These are phyloP conservation scores for Trissolcus japonicus DNA, from an alignment of 2,888 invertebrate species.

Conservation along the genomic window DNA sequence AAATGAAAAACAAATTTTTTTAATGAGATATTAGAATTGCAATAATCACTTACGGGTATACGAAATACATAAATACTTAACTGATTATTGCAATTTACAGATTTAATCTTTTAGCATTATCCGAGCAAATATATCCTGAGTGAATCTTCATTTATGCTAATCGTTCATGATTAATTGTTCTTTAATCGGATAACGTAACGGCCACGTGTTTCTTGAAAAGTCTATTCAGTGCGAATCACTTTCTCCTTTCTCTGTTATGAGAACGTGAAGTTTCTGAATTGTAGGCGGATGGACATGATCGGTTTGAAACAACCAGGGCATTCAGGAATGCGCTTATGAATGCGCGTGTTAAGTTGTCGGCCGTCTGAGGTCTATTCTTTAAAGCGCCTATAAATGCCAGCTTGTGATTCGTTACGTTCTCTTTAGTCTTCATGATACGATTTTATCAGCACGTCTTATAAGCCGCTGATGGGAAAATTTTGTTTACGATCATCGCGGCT, in stretches of 20 bases:
- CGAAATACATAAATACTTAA: too few relatives aligned
- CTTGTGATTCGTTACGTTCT: slow-evolving; percentile 30
- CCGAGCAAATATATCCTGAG: not conserved
- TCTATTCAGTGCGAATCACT: slow-evolving; percentile 66
- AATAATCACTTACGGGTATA: too few relatives aligned
- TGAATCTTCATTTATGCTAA: slow-evolving; percentile 45
- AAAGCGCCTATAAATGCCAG: slow-evolving; percentile 23
- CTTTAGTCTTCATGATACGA: not conserved
- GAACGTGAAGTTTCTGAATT: slow-evolving; percentile 60
- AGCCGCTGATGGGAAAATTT: too few relatives aligned
- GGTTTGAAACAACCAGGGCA: slow-evolving; percentile 19
- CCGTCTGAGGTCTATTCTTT: slow-evolving; percentile 11
- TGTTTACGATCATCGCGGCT: too few relatives aligned
- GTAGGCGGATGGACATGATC: slow-evolving; percentile 33
- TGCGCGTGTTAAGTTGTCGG: slow-evolving; percentile 10
- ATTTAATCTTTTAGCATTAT: not conserved
- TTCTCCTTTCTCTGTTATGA: slow-evolving; percentile 75
- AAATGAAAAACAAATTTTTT: too few relatives aligned
- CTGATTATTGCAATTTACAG: too few relatives aligned
- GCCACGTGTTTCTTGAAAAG: slow-evolving; percentile 67
- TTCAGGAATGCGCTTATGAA: slow-evolving; percentile 27
- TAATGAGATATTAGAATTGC: too few relatives aligned
- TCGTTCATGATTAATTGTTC: slow-evolving; percentile 60
- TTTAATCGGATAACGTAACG: slow-evolving; percentile 68
- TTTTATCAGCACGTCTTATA: too few relatives aligned